Conservation (phyloP, 2,113 vertebrate species). For the Oxyruncus cristatus region DNA sequence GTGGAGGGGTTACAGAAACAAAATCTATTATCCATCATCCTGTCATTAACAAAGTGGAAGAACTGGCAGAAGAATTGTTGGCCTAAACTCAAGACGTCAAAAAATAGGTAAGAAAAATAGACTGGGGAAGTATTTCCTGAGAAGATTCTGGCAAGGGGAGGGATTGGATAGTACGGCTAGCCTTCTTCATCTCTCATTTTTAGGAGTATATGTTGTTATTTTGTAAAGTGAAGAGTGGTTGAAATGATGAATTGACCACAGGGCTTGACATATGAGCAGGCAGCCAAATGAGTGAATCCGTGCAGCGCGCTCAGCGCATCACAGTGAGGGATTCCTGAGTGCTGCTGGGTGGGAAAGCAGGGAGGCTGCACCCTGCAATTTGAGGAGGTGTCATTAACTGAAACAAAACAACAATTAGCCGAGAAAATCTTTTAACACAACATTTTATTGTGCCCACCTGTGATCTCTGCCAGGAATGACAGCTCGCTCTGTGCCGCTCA, state of each 20-base stretch:
- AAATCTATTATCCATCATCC: background rate
- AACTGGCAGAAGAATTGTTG: background rate
- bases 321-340: background rate
- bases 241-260: constrained; percentile 21
- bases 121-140: background rate
- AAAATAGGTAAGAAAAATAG: constrained; percentile 41
- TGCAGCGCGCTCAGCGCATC: background rate
- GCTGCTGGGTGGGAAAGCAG: background rate
- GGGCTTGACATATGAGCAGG: background rate
- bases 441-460: background rate
- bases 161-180: background rate
- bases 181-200: constrained; percentile 31
- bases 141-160: background rate
- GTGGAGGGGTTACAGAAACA: background rate
- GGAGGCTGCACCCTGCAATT: background rate
- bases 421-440: background rate
- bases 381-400: background rate
- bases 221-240: constrained; percentile 30
- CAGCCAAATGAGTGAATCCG: background rate
- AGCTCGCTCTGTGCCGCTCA: background rate
- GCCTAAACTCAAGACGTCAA: background rate
- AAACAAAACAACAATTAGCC: background rate
- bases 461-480: background rate
- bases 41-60: constrained; percentile 10
- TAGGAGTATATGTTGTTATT: constrained; percentile 38